phyloP scores from a whole-genome alignment of 2,113 vertebrate species.

The Podarcis muralis region DNA sequence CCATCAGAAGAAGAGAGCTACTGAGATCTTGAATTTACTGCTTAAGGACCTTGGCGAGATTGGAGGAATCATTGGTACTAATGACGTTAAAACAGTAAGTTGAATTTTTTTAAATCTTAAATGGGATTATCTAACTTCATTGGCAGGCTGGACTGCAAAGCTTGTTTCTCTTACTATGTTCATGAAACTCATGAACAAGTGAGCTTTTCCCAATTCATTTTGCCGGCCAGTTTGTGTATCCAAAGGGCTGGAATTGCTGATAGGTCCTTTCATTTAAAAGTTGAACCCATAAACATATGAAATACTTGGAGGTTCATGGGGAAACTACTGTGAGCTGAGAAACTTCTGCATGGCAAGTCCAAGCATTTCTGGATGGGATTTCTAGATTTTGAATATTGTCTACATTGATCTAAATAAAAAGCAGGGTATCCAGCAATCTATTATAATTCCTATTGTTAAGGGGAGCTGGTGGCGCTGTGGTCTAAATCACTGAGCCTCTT shows the following conservation, averaged over 20 bases:
- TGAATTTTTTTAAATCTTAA: background rate
- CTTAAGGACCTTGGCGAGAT: constrained; percentile 90
- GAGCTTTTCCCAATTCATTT: background rate
- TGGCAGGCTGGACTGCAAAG: background rate
- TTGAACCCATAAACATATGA: too few relatives aligned
- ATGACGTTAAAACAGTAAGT: constrained; percentile 86
- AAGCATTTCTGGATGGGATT: background rate
- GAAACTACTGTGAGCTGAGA: too few relatives aligned
- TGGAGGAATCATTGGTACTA: constrained; percentile 86
- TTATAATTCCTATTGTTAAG: too few relatives aligned
- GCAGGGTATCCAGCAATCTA: background rate
- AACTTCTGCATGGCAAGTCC: background rate
- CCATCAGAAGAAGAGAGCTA: constrained; percentile 89
- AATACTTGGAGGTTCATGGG: too few relatives aligned
- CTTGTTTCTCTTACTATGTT: background rate
- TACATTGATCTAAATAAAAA: background rate
- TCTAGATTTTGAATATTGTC: background rate
- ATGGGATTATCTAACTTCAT: background rate
- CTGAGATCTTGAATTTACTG: constrained; percentile 88
- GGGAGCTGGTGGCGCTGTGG: too few relatives aligned
- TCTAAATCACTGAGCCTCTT: too few relatives aligned
- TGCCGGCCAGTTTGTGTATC: background rate
- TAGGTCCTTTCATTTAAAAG: too few relatives aligned
- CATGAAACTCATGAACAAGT: background rate
- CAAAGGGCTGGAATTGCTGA: too few relatives aligned